These are phyloP conservation scores for Clarias magur DNA, from an alignment of 2,113 vertebrate species.

Conservation along the genomic window DNA sequence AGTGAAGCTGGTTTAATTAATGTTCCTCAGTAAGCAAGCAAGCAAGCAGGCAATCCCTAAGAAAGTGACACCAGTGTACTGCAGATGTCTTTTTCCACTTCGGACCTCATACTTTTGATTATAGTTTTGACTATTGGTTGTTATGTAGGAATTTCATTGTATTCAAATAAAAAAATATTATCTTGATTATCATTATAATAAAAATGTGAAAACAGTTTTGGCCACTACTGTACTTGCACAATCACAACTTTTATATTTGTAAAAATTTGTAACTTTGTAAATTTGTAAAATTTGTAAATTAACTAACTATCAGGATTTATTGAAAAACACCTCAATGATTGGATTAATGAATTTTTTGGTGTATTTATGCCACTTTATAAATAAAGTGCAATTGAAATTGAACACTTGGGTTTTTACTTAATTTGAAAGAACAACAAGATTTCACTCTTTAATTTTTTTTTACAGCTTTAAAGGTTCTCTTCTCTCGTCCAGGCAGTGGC, in stretches of 20 bases:
- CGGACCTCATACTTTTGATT: no score
- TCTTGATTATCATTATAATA: no score
- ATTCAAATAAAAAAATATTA: no score
- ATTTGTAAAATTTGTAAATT: neutral
- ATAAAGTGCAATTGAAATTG: neutral
- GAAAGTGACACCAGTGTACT: no score
- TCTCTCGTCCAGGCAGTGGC: neutral
- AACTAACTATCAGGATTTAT: neutral
- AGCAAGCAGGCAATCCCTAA: no score
- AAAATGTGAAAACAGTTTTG: no score
- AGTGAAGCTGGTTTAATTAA: no score
- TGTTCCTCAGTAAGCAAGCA: no score
- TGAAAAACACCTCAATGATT: neutral
- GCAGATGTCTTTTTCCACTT: no score
- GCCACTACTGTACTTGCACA: neutral
- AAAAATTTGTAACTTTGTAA: neutral
- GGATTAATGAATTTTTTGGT: neutral
- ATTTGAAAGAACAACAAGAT: neutral
- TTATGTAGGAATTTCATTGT: no score
- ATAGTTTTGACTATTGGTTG: no score
- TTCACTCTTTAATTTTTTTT: neutral
- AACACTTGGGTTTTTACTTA: neutral
- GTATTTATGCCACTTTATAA: neutral
- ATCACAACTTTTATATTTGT: neutral
- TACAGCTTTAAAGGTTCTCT: neutral